A percentile compares a stretch with the other conserved stretches of the same genome.
phyloP scores from a whole-genome alignment of 2,113 vertebrate species.

The Thunnus maccoyii region DNA sequence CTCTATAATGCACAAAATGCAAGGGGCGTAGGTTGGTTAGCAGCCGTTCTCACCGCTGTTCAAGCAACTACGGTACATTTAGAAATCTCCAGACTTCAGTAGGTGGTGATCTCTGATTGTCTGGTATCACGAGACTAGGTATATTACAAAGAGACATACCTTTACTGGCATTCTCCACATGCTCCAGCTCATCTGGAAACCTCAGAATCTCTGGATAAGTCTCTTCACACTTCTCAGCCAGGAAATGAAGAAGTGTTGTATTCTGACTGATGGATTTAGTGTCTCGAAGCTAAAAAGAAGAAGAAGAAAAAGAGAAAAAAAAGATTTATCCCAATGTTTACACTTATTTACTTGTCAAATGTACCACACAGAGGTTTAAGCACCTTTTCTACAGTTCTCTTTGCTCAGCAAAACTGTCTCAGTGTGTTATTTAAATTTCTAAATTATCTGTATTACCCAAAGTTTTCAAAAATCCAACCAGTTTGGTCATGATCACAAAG shows the following conservation, averaged over 20 bases:
- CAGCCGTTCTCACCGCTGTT: too few relatives aligned
- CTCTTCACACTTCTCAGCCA: slow-evolving; percentile 94
- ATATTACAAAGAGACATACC: slow-evolving; percentile 81
- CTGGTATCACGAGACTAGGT: too few relatives aligned
- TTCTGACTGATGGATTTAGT: slow-evolving; percentile 95
- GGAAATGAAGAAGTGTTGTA: slow-evolving; percentile 93
- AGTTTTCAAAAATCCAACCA: neutral
- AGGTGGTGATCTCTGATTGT: too few relatives aligned
- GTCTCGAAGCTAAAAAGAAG: slow-evolving; percentile 90
- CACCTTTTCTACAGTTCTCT: neutral
- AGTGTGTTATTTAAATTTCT: neutral
- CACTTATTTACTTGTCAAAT: neutral
- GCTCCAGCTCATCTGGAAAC: slow-evolving; percentile 94
- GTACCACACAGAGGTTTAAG: neutral
- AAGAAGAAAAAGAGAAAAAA: neutral
- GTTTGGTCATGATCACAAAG: neutral
- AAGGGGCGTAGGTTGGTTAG: too few relatives aligned
- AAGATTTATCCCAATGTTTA: neutral
- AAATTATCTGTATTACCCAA: neutral
- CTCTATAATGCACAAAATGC: neutral
- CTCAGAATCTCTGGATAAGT: slow-evolving; percentile 89
- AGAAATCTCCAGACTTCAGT: too few relatives aligned
- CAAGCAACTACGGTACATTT: too few relatives aligned
- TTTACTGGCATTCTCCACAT: slow-evolving; percentile 96
- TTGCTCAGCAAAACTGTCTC: neutral